A percentile compares a stretch with the other conserved stretches of the same genome.
Conservation (phyloP, 2,797 vertebrate genomes). For the Lophura swinhoii region DNA sequence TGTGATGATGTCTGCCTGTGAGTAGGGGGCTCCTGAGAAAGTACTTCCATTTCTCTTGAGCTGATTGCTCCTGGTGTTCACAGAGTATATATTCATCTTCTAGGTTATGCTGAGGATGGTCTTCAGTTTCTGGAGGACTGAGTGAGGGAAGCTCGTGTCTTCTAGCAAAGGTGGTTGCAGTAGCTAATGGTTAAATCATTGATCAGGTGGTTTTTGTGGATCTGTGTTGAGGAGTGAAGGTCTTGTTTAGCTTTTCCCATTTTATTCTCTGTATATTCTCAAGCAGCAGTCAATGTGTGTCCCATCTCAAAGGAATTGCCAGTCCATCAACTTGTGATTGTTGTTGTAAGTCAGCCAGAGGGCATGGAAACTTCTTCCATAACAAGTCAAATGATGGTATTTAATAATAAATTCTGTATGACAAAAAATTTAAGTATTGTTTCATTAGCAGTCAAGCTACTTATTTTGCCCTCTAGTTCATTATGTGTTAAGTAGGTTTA, state of each 20-base stretch:
- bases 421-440: background rate
- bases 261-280: conserved; percentile 1
- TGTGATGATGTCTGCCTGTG: background rate
- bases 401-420: background rate
- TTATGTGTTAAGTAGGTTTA: conserved; percentile 5
- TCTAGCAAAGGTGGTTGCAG: background rate
- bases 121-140: background rate
- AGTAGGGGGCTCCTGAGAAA: background rate
- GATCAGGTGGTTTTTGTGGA: background rate
- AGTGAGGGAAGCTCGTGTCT: background rate
- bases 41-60: background rate
- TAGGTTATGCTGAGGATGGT: background rate
- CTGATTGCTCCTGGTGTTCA: fast-evolving
- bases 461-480: background rate
- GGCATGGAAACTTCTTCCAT: background rate
- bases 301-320: conserved; percentile 4
- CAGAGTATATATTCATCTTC: background rate
- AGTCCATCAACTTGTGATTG: background rate
- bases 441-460: conserved; percentile 14
- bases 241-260: background rate
- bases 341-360: background rate
- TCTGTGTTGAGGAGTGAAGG: background rate
- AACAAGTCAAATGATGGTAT: background rate
- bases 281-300: background rate
- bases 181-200: background rate